Base-by-base conservation (phyloP, 2,797 vertebrate species). In the Pachyuromys duprasi region DNA sequence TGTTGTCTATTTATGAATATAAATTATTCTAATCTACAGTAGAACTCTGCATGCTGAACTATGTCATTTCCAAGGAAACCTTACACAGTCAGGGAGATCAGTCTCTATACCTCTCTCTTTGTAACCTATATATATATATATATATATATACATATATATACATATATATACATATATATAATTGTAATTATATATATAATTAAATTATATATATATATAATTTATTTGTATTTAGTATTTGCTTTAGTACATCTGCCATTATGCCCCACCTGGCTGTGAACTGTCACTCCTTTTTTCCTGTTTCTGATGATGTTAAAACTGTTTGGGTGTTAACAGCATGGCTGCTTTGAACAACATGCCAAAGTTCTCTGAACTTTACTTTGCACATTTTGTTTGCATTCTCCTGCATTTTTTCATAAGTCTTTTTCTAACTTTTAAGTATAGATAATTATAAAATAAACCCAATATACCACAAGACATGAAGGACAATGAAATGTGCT, bases 401-500 rank as follows among this genome's bases (percentile, higher is more conserved):
- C 76, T 88, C 65, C 62, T 55, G 60, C 57, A 1, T 1, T 62
- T 7, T 89, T 88, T 90, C n/a, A 86, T 3, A 75, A 70, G 87
- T 28, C 70, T 49, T 0, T 76, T 84, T 49, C 69, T 31, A 57
- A 93, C 70, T 42, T 24, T 84, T 69, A 86, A 89, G 26, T 60
- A 22, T 28, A 72, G 20, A 79, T 90, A 65, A 93, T 62, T 79
- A 89, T 67, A 53, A 86, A 88, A 81, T 3, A 42, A 88, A 92
- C 63, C 8, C 24, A 90, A 45, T 53, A 4, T 49, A 80, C 82
- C 39, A 80, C 3, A 86, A 15, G 33, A 76, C 5, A 87, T 53
- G 28, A n/a, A 67, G 79, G 26, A 95, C 18, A 4, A 63, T 95
- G 57, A 76, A 92, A 89, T 87, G 31, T 84, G 6, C 4, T 86